Evolutionary conservation across 2,888 invertebrate genomes (phyloP), one percentile per base, ranked within the genome.

Genomic region (Lordiphosa andalusiaca): DNA sequence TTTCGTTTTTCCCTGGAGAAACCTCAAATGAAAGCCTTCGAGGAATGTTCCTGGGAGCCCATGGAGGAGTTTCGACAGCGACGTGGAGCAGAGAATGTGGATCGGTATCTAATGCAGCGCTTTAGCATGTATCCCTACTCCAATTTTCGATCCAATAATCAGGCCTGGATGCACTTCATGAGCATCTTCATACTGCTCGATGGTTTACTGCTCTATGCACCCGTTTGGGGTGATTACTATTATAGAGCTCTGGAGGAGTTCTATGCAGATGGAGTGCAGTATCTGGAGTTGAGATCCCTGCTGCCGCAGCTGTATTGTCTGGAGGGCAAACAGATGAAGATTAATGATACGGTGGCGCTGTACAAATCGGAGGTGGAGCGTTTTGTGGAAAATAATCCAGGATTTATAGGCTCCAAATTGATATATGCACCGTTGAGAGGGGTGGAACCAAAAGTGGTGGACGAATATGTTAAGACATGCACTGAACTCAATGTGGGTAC

Each of bases 181-280:
- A 82, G 89, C 0, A 92, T 92, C 49, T 94, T 95, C 67, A 50
- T n/a, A 0, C 90, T 91, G 1, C 89, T 93, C 0, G 75, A 76
- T 0, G 91, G 91, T 0, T 71, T 94, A 59, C 58, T 94, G 3
- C 89, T 91, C 0, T 93, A 92, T 76, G 91, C 91, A 48, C 93
- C 93, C 0, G 91, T 93, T 3, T 93, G 92, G 91, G 91, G 92
- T 47, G 92, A 92, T 54, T 93, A 94, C 75, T 92, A 92, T 68
- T 92, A 93, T 64, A 92, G 92, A 56, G 92, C 92, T 0, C 87
- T 95, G 0, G 87, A 90, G 57, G 92, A 92, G 63, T 91, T 93
- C 48, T 90, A 91, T 75, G 91, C 91, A 6, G 94, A 94, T 72
- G 93, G 93, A 48, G 90, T 94, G 0, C 91, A 93, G 87, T 95